Base-by-base conservation (phyloP, 1,140 invertebrate genomes). In the Paraescarpia echinospica region DNA sequence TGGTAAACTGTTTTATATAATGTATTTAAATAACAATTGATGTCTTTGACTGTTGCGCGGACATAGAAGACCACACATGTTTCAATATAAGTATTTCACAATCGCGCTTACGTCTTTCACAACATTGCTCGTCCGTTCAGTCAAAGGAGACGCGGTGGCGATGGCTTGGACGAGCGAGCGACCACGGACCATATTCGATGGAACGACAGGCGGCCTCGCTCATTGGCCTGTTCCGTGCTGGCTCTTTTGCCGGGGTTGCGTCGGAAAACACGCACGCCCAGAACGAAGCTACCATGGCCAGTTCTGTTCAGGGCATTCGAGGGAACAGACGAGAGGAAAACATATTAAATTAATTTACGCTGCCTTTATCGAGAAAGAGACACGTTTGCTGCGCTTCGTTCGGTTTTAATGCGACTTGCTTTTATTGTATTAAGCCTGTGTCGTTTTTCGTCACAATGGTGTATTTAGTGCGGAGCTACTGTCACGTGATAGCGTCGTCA, bases 381-480 rank as follows among this genome's bases (percentile, higher is more conserved):
- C 59, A 27, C 4, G 59, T 77, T 51, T 18, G 48, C 48, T 51
- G 48, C 48, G 48, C 48, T 51, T 51, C 18, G 48, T 51, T 77
- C 9, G 59, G 22, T 77, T 77, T 77, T 77, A 18, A 77, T 27
- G 59, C 4, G 8, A 77, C 22, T 31, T 0, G 59, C 27, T 77
- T 77, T 77, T 0, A 77, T 18, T 77, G 22, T 18, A 77, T 27
- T 77, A 77, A 77, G 22, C 9, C 14, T 77, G 27, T 77, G 59
- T 77, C 27, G 59, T 77, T 77, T 77, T 77, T 77, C 59, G 59
- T 77, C 59, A 77, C 59, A 77, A 77, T 77, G 59, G 59, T 77
- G 27, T 31, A 77, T 77, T 77, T 18, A 27, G 22, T 27, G 59
- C 59, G 59, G 59, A 77, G 59, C 59, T 77, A 77, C 59, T 27